Percentiles rank a stretch among this genome's conserved stretches.
Conservation (phyloP, 2,113 vertebrate genomes). For the Cranoglanis bouderius region DNA sequence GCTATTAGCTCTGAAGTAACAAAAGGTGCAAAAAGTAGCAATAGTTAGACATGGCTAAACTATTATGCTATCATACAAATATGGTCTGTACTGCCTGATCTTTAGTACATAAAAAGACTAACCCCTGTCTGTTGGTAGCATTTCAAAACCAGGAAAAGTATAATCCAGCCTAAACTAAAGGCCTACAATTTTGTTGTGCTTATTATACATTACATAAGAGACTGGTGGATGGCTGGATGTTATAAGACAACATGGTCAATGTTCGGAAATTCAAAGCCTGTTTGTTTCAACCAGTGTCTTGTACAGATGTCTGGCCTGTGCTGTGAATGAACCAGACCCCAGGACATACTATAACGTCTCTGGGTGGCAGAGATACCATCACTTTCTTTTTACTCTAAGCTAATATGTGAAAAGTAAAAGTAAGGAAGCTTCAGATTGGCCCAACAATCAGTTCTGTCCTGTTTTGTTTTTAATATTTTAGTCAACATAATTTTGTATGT, state of each 20-base stretch:
- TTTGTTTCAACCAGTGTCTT: not conserved
- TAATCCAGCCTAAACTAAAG: not conserved
- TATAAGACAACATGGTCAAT: not conserved
- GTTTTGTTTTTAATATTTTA: no score
- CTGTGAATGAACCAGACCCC: not conserved
- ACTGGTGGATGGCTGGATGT: not conserved
- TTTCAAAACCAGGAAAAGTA: not conserved
- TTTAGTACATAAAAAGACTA: not conserved
- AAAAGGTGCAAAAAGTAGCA: slow-evolving; percentile 1
- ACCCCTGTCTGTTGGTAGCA: not conserved
- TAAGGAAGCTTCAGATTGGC: not conserved
- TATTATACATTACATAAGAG: not conserved
- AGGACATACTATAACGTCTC: not conserved
- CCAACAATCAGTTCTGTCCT: no score
- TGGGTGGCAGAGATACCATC: not conserved
- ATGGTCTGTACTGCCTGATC: slow-evolving; percentile 8
- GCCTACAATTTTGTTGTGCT: not conserved
- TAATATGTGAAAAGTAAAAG: not conserved
- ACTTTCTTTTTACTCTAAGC: not conserved
- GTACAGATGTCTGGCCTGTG: not conserved
- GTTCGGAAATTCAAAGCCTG: not conserved
- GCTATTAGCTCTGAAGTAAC: not conserved
- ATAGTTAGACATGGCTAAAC: not conserved
- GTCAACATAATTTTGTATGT: no score
- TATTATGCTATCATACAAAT: not conserved